These are phyloP conservation scores for Bergia puertoricense DNA, from an alignment of 92 coral and sea anemone species.

Conservation along the genomic window DNA sequence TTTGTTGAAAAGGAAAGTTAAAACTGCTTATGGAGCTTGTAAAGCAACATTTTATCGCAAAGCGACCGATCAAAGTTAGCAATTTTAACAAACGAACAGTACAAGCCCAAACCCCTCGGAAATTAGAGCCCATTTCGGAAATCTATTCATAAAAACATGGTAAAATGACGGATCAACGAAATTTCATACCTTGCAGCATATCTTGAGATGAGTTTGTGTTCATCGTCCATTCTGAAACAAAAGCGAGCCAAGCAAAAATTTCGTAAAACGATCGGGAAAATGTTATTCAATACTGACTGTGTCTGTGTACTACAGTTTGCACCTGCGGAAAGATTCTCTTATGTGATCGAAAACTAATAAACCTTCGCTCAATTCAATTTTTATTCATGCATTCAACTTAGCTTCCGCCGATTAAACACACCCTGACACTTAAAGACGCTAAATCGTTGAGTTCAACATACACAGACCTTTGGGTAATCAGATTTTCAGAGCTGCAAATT, in stretches of 20 bases:
- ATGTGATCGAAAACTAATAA: slow-evolving; percentile 30
- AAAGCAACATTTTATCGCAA: not conserved
- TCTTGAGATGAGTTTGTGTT: slow-evolving; percentile 93
- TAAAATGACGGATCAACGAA: slow-evolving; percentile 25
- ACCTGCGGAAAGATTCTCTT: slow-evolving; percentile 25
- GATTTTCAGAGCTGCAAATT: not conserved
- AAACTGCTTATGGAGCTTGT: not conserved
- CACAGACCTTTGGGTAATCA: not conserved
- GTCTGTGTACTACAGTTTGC: not conserved
- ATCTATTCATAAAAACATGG: not conserved
- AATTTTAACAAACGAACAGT: not conserved
- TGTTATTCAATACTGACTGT: not conserved
- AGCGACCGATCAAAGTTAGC: not conserved
- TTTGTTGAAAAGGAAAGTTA: not conserved
- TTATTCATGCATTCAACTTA: slow-evolving; percentile 8
- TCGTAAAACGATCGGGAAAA: not conserved
- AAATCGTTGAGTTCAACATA: not conserved
- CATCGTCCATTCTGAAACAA: slow-evolving; percentile 94
- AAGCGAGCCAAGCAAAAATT: not conserved
- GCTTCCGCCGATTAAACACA: slow-evolving; percentile 38
- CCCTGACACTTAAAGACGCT: slow-evolving; percentile 12
- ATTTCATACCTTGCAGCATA: slow-evolving; percentile 93
- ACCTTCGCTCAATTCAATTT: slow-evolving; percentile 13
- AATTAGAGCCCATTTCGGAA: not conserved
- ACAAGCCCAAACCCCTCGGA: not conserved